Base-by-base conservation (phyloP, 2,888 invertebrate species). In the Flexamia atlantica region DNA sequence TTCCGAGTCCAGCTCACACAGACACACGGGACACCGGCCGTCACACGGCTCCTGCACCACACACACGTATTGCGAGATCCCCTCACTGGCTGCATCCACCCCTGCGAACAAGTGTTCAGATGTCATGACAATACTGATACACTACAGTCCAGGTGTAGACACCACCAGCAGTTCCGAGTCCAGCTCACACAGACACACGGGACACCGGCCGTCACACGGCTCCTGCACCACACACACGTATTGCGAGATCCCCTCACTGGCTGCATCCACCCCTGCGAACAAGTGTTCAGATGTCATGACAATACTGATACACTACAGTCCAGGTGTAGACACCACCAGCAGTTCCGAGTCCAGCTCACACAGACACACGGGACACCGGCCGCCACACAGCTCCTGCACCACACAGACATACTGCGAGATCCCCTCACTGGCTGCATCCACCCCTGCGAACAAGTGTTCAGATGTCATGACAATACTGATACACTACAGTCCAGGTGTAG, bases 401-500 rank as follows among this genome's bases (percentile, higher is more conserved):
- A 94, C 93, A 87, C 93, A 92, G 1, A 95, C 95, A 88, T 93
- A 95, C 86, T 93, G 93, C 42, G 94, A 94, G 87, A 95, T 94
- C 88, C 94, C 93, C 88, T 93, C 92, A 86, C 93, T 92, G 17
- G 92, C 92, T 30, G 91, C 90, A 87, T 93, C 93, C 40, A 93
- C 90, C 32, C 92, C 92, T 92, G 72, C 7, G 28, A 12, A 5
- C n/a, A n/a, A 36, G 36, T 7, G 9, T 7, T 7, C 36, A 36
- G 36, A 36, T n/a, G 36, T 36, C 36, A 36, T 36, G 36, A 9
- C 5, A 96, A 93, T 91, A 95, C 94, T 70, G 94, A 94, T 88
- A 94, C 94, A 60, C 97, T 91, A 89, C 97, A 97, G 88, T 94
- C 94, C 88, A 95, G 92, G 90, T 97, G 97, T 90, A 97, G 94